Evolutionary conservation across 2,888 invertebrate species (phyloP).

Genomic region (Galeruca laticollis): DNA sequence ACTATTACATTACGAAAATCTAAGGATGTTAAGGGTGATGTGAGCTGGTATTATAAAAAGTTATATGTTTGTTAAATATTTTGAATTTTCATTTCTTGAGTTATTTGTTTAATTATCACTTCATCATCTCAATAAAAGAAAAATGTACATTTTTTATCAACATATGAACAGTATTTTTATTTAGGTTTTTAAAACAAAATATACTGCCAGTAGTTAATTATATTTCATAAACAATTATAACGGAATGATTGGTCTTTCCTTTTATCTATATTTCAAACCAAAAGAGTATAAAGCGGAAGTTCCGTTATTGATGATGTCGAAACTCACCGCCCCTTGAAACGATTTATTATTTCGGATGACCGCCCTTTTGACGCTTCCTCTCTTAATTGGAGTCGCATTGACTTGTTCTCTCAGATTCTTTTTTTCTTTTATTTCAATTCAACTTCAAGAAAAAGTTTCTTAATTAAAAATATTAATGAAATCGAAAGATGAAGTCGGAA

Average conservation of each 20-base stretch:
- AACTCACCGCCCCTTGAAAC: conserved; percentile 48
- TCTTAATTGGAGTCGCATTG: conserved; percentile 47
- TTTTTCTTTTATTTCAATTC: conserved; percentile 15
- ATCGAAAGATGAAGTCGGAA: background rate
- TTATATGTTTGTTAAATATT: too few relatives aligned
- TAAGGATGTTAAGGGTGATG: too few relatives aligned
- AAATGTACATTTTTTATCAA: too few relatives aligned
- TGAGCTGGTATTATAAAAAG: too few relatives aligned
- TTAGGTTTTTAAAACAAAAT: too few relatives aligned
- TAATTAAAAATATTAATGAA: conserved; percentile 28
- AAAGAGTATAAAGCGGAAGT: conserved; percentile 40
- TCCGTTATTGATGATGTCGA: conserved; percentile 31
- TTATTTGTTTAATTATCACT: too few relatives aligned
- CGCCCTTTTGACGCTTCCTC: conserved; percentile 49
- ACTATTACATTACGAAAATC: too few relatives aligned
- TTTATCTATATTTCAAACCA: conserved; percentile 7
- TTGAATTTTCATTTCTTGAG: too few relatives aligned
- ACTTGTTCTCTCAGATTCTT: background rate
- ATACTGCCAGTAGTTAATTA: too few relatives aligned
- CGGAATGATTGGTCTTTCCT: background rate
- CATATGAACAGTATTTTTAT: too few relatives aligned
- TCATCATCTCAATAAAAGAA: too few relatives aligned
- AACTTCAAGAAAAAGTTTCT: conserved; percentile 21
- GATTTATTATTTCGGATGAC: conserved; percentile 50
- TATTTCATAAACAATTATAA: background rate